Evolutionary conservation across 2,113 vertebrate species (phyloP).

Genomic region (Verasper variegatus): DNA sequence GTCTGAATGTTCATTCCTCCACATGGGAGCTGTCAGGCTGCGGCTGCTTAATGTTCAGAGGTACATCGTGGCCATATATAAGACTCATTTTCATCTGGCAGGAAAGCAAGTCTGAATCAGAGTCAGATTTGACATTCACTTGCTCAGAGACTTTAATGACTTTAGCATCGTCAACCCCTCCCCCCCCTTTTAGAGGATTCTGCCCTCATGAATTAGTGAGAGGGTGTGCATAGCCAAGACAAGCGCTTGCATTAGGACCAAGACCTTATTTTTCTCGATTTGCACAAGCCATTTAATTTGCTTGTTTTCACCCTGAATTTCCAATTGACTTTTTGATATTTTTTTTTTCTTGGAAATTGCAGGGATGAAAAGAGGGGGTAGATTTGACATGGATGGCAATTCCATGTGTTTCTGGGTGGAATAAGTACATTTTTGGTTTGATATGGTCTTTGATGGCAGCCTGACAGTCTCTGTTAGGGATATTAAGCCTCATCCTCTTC

Average conservation of each 20-base stretch:
- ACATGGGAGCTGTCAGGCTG: conserved; percentile 7
- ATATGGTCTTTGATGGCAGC: conserved; percentile 28
- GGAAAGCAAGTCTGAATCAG: conserved; percentile 59
- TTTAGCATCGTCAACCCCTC: conserved; percentile 59
- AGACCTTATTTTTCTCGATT: conserved; percentile 22
- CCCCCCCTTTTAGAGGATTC: conserved; percentile 64
- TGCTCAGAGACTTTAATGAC: conserved; percentile 75
- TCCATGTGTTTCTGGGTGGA: conserved; percentile 38
- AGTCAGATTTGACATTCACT: conserved; percentile 73
- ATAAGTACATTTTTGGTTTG: conserved; percentile 44
- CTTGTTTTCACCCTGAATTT: conserved; percentile 25
- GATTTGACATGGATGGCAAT: neutral
- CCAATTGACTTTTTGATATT: neutral
- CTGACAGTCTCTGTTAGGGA: conserved; percentile 34
- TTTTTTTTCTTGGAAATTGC: conserved; percentile 29
- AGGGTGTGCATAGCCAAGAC: conserved; percentile 62
- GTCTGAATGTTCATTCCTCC: conserved; percentile 13
- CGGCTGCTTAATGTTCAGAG: conserved; percentile 30
- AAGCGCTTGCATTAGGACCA: conserved; percentile 53
- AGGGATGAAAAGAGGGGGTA: neutral
- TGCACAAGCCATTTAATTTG: conserved; percentile 47
- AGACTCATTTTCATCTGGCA: conserved; percentile 56
- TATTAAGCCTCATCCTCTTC: conserved; percentile 44
- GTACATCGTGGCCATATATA: conserved; percentile 30
- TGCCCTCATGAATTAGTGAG: conserved; percentile 78